Conservation (phyloP, 2,888 invertebrate species). For the Heteromurus nitidus region DNA sequence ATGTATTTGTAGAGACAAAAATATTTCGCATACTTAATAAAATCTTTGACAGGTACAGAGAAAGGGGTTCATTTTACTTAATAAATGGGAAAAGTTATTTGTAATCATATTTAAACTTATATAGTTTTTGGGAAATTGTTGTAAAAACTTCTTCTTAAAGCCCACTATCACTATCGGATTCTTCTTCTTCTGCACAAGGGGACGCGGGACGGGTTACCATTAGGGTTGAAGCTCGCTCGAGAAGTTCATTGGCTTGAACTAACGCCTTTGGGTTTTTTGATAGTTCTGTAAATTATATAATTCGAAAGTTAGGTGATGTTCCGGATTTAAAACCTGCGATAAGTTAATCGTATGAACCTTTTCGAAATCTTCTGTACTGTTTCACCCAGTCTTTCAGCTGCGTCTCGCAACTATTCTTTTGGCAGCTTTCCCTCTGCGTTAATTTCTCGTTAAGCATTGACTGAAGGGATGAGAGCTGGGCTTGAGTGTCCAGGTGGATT, state of each 20-base stretch:
- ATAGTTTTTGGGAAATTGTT: background rate
- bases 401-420: conserved; percentile 64
- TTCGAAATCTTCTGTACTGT: conserved; percentile 71
- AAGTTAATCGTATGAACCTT: conserved; percentile 63
- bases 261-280: conserved; percentile 70
- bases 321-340: background rate
- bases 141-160: conserved; percentile 63
- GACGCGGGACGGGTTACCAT: conserved; percentile 68
- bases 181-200: conserved; percentile 63
- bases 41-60: conserved; percentile 51
- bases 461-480: conserved; percentile 69
- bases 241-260: conserved; percentile 69
- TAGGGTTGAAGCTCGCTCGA: conserved; percentile 69
- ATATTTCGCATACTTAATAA: conserved; percentile 46
- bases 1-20: background rate
- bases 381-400: conserved; percentile 72
- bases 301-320: background rate
- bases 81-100: conserved; percentile 4
- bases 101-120: too few relatives aligned
- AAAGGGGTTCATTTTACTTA: background rate
- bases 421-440: conserved; percentile 63
- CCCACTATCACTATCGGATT: conserved; percentile 70
- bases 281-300: conserved; percentile 56
- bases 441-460: conserved; percentile 71
- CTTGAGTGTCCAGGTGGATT: conserved; percentile 71